phyloP scores from a whole-genome alignment of 2,797 vertebrate genomes.

The Dallia pectoralis region DNA sequence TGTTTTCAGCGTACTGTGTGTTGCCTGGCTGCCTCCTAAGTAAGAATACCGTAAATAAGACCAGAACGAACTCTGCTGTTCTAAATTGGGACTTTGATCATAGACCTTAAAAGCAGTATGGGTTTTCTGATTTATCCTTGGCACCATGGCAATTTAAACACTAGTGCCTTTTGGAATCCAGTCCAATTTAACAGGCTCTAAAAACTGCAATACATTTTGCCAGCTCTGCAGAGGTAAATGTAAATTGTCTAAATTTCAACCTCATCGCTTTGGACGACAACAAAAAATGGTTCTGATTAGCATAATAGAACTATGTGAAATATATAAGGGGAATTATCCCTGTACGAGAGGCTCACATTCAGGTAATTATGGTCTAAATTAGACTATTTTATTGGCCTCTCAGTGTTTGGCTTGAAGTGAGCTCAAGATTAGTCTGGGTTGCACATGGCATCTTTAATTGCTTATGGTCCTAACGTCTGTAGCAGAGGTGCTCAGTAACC shows the following conservation, averaged over 20 bases:
- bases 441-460: too few species aligned
- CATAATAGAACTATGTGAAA: conserved; percentile 24
- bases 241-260: conserved; percentile 32
- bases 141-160: neutral
- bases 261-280: conserved; percentile 13
- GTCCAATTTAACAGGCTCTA: conserved; percentile 31
- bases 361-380: conserved; percentile 54
- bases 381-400: conserved; percentile 63
- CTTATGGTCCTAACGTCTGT: too few species aligned
- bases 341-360: conserved; percentile 43
- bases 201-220: conserved; percentile 35
- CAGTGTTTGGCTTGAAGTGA: conserved; percentile 45
- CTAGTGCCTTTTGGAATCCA: conserved; percentile 17
- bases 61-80: neutral
- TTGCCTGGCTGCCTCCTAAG: neutral
- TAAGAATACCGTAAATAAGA: neutral
- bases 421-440: conserved; percentile 48
- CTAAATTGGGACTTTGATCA: conserved; percentile 2
- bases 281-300: conserved; percentile 27
- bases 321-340: conserved; percentile 48
- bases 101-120: conserved; percentile 2
- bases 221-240: conserved; percentile 17
- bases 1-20: neutral
- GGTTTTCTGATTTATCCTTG: conserved; percentile 22
- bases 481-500: too few species aligned